A percentile compares a stretch with the other conserved stretches of the same genome.
Evolutionary conservation across 2,888 invertebrate genomes (phyloP).

Genomic region (Epiblema foenella): DNA sequence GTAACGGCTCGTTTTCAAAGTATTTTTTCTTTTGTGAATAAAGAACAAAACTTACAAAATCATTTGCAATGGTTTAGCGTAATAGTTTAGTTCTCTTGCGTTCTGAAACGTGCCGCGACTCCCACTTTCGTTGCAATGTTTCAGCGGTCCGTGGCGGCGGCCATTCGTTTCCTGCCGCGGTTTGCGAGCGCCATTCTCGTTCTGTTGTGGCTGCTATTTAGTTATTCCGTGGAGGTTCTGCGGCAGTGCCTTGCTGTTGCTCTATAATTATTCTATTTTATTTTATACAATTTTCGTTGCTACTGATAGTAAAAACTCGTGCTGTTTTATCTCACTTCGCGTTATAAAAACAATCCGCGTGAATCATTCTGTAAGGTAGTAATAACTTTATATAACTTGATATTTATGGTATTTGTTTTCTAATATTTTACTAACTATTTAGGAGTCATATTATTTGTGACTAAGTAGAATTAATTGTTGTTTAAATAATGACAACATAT

Average conservation of each 20-base stretch:
- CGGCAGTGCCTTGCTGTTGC: constrained; percentile 7
- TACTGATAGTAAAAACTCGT: not conserved
- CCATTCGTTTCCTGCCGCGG: constrained; percentile 1
- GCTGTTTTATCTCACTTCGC: not conserved
- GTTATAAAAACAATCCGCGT: not conserved
- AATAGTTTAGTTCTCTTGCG: not conserved
- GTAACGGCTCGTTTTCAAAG: constrained; percentile 19
- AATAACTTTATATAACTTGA: not conserved
- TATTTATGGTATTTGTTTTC: not conserved
- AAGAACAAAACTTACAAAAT: constrained; percentile 22
- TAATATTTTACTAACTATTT: not conserved
- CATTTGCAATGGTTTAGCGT: not conserved
- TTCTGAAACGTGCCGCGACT: constrained; percentile 12
- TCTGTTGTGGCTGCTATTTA: constrained; percentile 9
- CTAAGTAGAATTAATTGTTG: not conserved
- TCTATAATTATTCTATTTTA: no score
- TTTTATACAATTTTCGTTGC: constrained; percentile 10
- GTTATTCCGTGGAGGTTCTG: constrained; percentile 4
- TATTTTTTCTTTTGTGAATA: not conserved
- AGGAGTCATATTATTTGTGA: not conserved
- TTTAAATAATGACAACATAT: no score
- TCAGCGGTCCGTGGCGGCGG: constrained; percentile 3
- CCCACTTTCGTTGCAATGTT: constrained; percentile 3
- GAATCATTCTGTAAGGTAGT: not conserved
- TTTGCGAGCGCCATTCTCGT: not conserved